Evolutionary conservation across 2,113 vertebrate species (phyloP), one percentile per base, ranked within the genome.

Genomic region (Ceyx melanurus): DNA sequence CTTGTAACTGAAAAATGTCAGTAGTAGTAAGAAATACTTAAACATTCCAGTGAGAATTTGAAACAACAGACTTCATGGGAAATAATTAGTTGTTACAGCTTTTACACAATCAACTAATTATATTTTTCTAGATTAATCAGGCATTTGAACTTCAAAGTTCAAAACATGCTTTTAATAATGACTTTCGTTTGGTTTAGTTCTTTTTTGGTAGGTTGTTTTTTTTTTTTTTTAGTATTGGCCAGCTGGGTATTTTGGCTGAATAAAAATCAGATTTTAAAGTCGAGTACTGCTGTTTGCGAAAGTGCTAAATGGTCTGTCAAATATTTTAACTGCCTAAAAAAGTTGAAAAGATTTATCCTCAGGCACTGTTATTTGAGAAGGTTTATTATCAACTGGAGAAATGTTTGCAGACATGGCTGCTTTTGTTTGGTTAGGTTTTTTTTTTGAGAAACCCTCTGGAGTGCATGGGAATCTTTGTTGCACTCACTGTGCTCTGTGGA

Each of bases 401-500:
- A 22, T 37, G 31, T 71, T 82, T 75, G 9, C 16, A 75, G 15
- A 11, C 25, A 18, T 70, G 11, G 10, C 21, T 67, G 9, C 3
- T 56, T 64, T 29, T 7, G 1, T 46, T 37, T 11, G 18, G 37
- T 37, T 37, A 37, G 37, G 37, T 10, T 37, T 37, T 25, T 54
- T 45, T 48, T 31, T 14, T 2, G 7, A 13, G 23, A 19, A 20
- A 48, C 15, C 48, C 17, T 68, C 28, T 70, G 37, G 45, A 33
- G 23, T 68, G 8, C 15, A 0, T 33, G 9, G 40, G n/a, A 68
- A 12, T 40, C 13, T 15, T 2, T 13, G 17, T 8, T 78, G 17
- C 6, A 10, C 7, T 29, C 7, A 0, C 21, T 0, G 0, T 51
- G 16, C 28, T 77, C 14, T 22, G 2, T 6, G 6, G 5, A 8